phyloP scores from a whole-genome alignment of 2,797 vertebrate genomes.

The Microctenopoma stevenorrisi region DNA sequence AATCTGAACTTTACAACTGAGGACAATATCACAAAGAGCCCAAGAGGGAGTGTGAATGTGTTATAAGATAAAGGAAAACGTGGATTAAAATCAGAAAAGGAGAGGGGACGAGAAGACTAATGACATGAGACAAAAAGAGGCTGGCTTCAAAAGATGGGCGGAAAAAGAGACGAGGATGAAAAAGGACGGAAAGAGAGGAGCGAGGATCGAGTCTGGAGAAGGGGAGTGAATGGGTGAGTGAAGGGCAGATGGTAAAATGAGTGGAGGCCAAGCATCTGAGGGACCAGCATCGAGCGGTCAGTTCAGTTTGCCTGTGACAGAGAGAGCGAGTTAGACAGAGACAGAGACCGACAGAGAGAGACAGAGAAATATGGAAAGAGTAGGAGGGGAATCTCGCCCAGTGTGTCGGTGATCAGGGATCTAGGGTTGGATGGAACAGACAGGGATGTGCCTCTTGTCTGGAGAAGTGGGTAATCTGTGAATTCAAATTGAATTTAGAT shows the following conservation, averaged over 20 bases:
- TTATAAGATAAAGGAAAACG: not conserved
- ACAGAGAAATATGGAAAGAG: conserved; percentile 15
- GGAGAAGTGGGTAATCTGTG: conserved; percentile 36
- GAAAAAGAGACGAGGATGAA: conserved; percentile 2
- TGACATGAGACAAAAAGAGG: too few relatives aligned
- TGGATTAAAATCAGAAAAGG: conserved; percentile 2
- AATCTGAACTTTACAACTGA: not conserved
- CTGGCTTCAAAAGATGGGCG: conserved; percentile 1
- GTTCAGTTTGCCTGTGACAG: conserved; percentile 6
- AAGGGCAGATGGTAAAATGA: conserved; percentile 52
- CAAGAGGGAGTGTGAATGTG: not conserved
- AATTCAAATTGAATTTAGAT: conserved; percentile 43
- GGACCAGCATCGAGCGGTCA: conserved; percentile 70
- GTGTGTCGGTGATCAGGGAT: conserved; percentile 54
- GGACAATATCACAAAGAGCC: not conserved
- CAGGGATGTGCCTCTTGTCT: conserved; percentile 24
- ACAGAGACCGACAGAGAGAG: not conserved
- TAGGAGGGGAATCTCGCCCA: conserved; percentile 31
- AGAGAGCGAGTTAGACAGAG: not conserved
- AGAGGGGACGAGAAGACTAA: not conserved
- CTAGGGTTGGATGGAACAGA: conserved; percentile 45
- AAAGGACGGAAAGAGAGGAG: conserved; percentile 1
- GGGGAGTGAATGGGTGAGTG: conserved; percentile 10
- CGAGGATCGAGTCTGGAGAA: conserved; percentile 17
- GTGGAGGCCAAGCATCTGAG: conserved; percentile 62